phyloP scores from a whole-genome alignment of 2,888 invertebrate species.

The Lasioglossum oenotherae region DNA sequence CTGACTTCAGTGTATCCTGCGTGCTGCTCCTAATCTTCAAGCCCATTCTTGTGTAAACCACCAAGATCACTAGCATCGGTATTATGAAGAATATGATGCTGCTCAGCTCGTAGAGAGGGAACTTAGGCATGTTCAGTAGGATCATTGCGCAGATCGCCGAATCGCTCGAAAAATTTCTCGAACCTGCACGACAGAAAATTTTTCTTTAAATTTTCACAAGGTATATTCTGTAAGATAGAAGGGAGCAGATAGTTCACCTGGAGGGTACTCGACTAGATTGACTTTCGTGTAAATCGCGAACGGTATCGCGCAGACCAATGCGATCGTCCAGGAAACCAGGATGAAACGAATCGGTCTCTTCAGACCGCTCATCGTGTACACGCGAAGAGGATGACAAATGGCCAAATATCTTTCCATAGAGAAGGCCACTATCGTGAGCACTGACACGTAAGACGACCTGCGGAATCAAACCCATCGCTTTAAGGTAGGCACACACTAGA shows the following conservation, averaged over 20 bases:
- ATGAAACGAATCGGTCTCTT: slow-evolving; percentile 93
- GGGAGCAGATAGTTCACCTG: slow-evolving; percentile 82
- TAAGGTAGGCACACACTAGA: too few relatives aligned
- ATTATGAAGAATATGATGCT: slow-evolving; percentile 93
- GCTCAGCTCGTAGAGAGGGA: slow-evolving; percentile 92
- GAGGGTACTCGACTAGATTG: slow-evolving; percentile 90
- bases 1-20: slow-evolving; percentile 84
- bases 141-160: slow-evolving; percentile 93
- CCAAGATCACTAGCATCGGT: slow-evolving; percentile 89
- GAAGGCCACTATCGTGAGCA: slow-evolving; percentile 96
- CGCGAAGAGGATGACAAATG: slow-evolving; percentile 94
- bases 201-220: not conserved
- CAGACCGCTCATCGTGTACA: slow-evolving; percentile 93
- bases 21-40: slow-evolving; percentile 87
- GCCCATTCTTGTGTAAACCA: slow-evolving; percentile 93
- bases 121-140: slow-evolving; percentile 85
- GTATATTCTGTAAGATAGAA: not conserved
- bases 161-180: slow-evolving; percentile 86
- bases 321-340: slow-evolving; percentile 90
- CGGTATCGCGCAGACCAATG: slow-evolving; percentile 91
- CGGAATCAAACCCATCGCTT: slow-evolving; percentile 67
- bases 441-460: slow-evolving; percentile 95
- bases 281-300: slow-evolving; percentile 91
- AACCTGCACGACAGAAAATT: slow-evolving; percentile 78
- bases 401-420: slow-evolving; percentile 96